Evolutionary conservation across 2,113 vertebrate genomes (phyloP).

Genomic region (Calidris pugnax): DNA sequence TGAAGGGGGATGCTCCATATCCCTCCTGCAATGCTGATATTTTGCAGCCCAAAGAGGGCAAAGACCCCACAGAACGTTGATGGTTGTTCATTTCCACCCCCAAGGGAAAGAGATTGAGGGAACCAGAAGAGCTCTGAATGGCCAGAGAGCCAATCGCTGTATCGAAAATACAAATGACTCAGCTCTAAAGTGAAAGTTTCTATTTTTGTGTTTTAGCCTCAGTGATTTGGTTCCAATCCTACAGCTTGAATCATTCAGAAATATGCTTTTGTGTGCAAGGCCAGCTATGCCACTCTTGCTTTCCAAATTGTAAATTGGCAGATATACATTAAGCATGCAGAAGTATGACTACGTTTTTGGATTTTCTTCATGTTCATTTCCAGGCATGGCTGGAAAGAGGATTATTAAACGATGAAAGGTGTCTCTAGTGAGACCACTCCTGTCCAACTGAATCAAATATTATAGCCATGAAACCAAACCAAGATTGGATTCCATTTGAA

Average conservation of each 20-base stretch:
- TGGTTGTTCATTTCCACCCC: neutral
- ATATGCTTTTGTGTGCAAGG: neutral
- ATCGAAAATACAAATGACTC: constrained; percentile 42
- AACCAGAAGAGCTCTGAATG: neutral
- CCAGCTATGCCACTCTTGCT: constrained; percentile 8
- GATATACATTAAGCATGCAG: neutral
- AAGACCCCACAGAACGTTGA: neutral
- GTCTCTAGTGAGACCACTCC: neutral
- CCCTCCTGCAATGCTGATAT: neutral
- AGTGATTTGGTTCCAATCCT: constrained; percentile 21
- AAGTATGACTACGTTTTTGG: neutral
- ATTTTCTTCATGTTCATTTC: neutral
- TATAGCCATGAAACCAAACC: neutral
- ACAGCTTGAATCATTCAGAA: constrained; percentile 48
- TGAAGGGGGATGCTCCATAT: neutral
- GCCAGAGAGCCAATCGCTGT: neutral
- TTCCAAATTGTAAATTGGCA: constrained; percentile 1
- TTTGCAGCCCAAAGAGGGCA: too few species aligned
- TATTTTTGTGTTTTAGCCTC: constrained; percentile 30
- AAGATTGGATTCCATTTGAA: neutral
- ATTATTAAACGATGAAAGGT: neutral
- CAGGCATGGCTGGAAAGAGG: neutral
- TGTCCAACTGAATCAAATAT: neutral
- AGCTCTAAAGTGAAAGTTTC: constrained; percentile 31
- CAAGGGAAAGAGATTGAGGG: neutral